phyloP scores from a whole-genome alignment of 1,140 invertebrate genomes.

The Pseudachorutes palmiensis region DNA sequence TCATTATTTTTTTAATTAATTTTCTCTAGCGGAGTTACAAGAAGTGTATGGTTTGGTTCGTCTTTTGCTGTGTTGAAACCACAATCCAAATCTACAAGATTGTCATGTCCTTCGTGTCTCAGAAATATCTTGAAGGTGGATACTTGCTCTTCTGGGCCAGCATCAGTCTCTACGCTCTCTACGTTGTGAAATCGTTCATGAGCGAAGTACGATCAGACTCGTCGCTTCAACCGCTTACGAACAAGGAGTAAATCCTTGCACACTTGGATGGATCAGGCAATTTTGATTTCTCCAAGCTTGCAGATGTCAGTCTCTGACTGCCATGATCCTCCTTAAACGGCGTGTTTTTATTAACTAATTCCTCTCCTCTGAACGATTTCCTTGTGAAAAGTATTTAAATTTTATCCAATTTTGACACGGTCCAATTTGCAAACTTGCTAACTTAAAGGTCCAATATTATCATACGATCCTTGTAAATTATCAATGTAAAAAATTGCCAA shows the following conservation, averaged over 20 bases:
- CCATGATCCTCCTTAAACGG: too few relatives aligned
- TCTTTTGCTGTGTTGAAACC: background rate
- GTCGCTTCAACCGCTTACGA: slow-evolving; percentile 5
- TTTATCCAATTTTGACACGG: too few relatives aligned
- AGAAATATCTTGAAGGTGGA: slow-evolving; percentile 6
- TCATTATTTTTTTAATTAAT: background rate
- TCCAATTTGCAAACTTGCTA: too few relatives aligned
- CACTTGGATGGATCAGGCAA: too few relatives aligned
- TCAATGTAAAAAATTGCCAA: too few relatives aligned
- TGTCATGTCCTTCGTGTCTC: slow-evolving; percentile 1
- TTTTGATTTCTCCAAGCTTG: too few relatives aligned
- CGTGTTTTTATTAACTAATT: too few relatives aligned
- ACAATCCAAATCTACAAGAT: slow-evolving; percentile 6
- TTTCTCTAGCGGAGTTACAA: slow-evolving; percentile 8
- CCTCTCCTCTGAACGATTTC: too few relatives aligned
- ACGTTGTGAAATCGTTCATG: slow-evolving; percentile 16
- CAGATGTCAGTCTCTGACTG: too few relatives aligned
- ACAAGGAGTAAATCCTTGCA: slow-evolving; percentile 6
- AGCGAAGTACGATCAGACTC: slow-evolving; percentile 5
- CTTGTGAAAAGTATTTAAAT: too few relatives aligned
- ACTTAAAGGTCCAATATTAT: too few relatives aligned
- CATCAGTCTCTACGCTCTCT: slow-evolving; percentile 4
- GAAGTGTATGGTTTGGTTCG: slow-evolving; percentile 15
- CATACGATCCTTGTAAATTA: too few relatives aligned
- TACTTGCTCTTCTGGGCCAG: slow-evolving; percentile 11